Percentiles rank a stretch among this genome's conserved stretches.
phyloP scores from a whole-genome alignment of 2,888 invertebrate species.

The Alsophila aescularia region DNA sequence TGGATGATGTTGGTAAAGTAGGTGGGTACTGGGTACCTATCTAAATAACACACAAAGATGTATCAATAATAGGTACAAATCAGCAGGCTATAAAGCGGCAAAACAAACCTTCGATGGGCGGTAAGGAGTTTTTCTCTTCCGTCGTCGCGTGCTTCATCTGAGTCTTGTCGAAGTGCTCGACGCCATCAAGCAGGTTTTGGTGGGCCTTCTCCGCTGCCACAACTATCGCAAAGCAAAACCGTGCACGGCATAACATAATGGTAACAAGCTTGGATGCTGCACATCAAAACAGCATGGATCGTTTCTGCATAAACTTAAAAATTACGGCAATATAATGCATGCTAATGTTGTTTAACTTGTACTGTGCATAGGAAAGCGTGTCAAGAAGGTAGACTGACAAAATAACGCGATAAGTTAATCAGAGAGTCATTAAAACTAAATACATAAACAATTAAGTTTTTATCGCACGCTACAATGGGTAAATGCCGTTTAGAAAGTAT shows the following conservation, averaged over 20 bases:
- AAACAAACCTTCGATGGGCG: conserved; percentile 88
- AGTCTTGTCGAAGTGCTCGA: conserved; percentile 89
- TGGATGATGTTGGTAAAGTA: no score
- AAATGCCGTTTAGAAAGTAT: conserved; percentile 19
- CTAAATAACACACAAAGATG: not conserved
- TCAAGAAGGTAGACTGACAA: conserved; percentile 36
- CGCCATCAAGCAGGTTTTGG: conserved; percentile 88
- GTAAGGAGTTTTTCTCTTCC: conserved; percentile 89
- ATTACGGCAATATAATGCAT: conserved; percentile 40
- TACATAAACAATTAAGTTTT: conserved; percentile 32
- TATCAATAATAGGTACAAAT: not conserved
- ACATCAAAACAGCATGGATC: conserved; percentile 10
- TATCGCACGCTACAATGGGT: conserved; percentile 22
- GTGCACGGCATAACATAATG: conserved; percentile 59
- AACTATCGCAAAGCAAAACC: conserved; percentile 83
- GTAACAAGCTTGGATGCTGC: conserved; percentile 37
- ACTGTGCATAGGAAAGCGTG: conserved; percentile 41
- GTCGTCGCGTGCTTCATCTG: conserved; percentile 90
- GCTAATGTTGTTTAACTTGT: conserved; percentile 30
- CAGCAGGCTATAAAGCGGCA: conserved; percentile 47
- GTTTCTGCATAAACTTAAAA: conserved; percentile 27
- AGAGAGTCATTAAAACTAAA: conserved; percentile 36
- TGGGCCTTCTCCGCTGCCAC: conserved; percentile 90
- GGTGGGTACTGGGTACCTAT: no score
- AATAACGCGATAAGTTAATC: conserved; percentile 41